These are phyloP conservation scores for Delphinus delphis DNA, from an alignment of 2,113 vertebrate species.

Conservation along the genomic window DNA sequence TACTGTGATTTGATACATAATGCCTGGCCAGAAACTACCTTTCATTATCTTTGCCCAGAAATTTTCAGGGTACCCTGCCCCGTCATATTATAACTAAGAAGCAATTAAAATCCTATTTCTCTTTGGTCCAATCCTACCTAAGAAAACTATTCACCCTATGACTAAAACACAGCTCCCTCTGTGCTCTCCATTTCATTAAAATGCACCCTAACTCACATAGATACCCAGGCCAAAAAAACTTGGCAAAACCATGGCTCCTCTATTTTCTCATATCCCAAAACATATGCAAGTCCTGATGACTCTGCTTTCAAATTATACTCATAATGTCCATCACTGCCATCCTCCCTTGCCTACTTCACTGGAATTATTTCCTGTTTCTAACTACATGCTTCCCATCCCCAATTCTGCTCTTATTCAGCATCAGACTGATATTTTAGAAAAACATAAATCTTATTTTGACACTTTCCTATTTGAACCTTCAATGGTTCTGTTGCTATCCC, in stretches of 20 bases:
- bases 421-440: neutral
- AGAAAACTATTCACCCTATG: neutral
- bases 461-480: neutral
- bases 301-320: neutral
- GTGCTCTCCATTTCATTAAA: neutral
- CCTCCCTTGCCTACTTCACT: neutral
- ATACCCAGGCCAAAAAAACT: neutral
- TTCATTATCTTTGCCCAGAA: neutral
- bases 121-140: neutral
- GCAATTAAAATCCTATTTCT: neutral
- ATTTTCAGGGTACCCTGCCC: neutral
- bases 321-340: neutral
- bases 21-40: neutral
- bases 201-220: neutral
- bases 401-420: neutral
- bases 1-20: neutral
- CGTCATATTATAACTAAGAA: neutral
- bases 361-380: neutral
- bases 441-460: neutral
- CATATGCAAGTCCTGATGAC: neutral
- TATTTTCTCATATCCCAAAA: neutral
- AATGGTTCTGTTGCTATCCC: neutral
- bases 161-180: neutral
- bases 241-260: neutral
- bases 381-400: neutral